Conservation (phyloP, 1,140 invertebrate genomes). For the Leptonema lineaticorne region DNA sequence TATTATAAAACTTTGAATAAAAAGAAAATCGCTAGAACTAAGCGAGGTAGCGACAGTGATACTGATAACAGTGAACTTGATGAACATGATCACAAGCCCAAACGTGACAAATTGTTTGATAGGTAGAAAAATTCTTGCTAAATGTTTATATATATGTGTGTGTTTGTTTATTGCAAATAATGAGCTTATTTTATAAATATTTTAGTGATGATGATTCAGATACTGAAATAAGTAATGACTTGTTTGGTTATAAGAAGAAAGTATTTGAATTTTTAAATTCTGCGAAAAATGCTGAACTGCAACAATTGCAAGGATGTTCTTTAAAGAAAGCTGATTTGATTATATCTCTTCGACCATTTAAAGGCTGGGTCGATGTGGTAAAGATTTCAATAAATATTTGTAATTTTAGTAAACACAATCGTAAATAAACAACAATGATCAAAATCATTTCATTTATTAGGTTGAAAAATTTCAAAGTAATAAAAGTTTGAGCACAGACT, state of each 20-base stretch:
- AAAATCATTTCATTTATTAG: slow-evolving; percentile 42
- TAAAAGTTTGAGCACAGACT: slow-evolving; percentile 67
- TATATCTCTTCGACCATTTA: slow-evolving; percentile 67
- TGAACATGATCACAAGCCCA: slow-evolving; percentile 22
- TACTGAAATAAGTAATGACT: slow-evolving; percentile 66
- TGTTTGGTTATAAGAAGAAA: slow-evolving; percentile 67
- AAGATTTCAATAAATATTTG: too few relatives aligned
- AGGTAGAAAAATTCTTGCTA: slow-evolving; percentile 32
- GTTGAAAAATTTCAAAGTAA: slow-evolving; percentile 69
- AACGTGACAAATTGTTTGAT: slow-evolving; percentile 34
- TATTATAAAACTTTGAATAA: not conserved
- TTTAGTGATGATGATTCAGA: slow-evolving; percentile 72
- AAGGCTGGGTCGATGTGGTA: slow-evolving; percentile 71
- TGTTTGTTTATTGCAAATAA: too few relatives aligned
- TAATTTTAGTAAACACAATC: too few relatives aligned
- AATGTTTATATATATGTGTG: too few relatives aligned
- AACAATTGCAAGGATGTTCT: slow-evolving; percentile 67
- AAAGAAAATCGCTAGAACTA: slow-evolving; percentile 1
- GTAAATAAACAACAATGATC: too few relatives aligned
- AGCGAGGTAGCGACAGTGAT: slow-evolving; percentile 26
- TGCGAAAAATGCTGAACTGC: slow-evolving; percentile 65
- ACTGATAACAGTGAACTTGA: slow-evolving; percentile 33
- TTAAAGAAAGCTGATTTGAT: slow-evolving; percentile 73
- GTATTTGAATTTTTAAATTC: slow-evolving; percentile 77
- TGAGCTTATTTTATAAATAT: slow-evolving; percentile 21